Evolutionary conservation across 2,113 vertebrate species (phyloP).

Genomic region (Ailuropoda melanoleuca): DNA sequence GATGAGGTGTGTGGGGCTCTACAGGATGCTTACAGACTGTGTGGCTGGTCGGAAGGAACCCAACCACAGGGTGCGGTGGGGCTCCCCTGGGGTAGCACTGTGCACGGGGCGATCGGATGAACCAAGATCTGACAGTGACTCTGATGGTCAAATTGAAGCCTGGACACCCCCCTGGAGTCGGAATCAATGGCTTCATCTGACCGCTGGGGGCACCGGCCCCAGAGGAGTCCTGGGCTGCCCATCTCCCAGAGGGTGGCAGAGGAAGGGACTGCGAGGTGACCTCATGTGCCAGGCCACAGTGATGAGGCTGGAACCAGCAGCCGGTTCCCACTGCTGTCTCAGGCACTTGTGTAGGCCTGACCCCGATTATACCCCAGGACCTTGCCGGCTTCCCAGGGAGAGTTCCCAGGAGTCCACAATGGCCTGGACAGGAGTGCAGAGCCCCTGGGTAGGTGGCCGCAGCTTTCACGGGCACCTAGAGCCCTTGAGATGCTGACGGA

Average conservation of each 20-base stretch:
- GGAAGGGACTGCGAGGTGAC: neutral
- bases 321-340: neutral
- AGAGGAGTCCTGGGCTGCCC: neutral
- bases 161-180: neutral
- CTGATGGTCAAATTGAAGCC: neutral
- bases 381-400: neutral
- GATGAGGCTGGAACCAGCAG: neutral
- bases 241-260: neutral
- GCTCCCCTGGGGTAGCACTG: neutral
- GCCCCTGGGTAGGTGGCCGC: neutral
- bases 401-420: neutral
- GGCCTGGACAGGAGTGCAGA: neutral
- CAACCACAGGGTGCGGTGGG: accelerated
- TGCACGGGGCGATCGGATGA: accelerated
- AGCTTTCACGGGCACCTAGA: neutral
- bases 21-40: accelerated
- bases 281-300: neutral
- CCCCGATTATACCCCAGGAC: neutral
- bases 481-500: neutral
- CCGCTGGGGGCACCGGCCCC: accelerated
- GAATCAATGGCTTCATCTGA: neutral
- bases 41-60: neutral
- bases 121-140: neutral
- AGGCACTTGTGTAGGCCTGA: neutral
- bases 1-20: neutral